Evolutionary conservation across 2,888 invertebrate species (phyloP).

Genomic region (Euplagia quadripunctaria): DNA sequence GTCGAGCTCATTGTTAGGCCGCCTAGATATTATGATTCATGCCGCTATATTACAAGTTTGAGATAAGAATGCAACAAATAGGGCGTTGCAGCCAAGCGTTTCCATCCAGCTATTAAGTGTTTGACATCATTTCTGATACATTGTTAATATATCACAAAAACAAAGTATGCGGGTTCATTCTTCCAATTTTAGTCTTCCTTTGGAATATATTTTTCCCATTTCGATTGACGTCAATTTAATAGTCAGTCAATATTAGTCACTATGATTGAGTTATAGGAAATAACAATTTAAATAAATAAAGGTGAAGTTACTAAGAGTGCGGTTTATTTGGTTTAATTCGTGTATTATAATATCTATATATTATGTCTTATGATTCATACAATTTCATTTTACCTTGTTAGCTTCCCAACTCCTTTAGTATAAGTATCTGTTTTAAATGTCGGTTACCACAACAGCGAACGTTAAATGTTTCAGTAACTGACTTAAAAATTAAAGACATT

Average conservation of each 20-base stretch:
- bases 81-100: conserved; percentile 79
- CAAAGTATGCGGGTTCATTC: conserved; percentile 62
- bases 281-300: conserved; percentile 38
- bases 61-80: conserved; percentile 83
- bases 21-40: conserved; percentile 81
- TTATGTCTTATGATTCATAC: no score
- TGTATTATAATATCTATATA: no score
- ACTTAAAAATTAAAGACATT: no score
- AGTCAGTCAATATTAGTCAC: conserved; percentile 33
- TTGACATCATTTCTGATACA: conserved; percentile 74
- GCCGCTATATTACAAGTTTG: conserved; percentile 72
- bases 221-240: conserved; percentile 54
- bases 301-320: conserved; percentile 14
- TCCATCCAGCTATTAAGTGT: conserved; percentile 70
- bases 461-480: no score
- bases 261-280: conserved; percentile 22
- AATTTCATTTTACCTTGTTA: background rate
- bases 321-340: background rate
- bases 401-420: no score
- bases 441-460: no score
- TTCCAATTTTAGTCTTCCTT: conserved; percentile 40
- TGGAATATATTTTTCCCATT: conserved; percentile 40
- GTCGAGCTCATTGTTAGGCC: conserved; percentile 79
- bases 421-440: no score
- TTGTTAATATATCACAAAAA: conserved; percentile 53